These are phyloP conservation scores for Ostrea edulis DNA, from an alignment of 1,140 invertebrate genomes.

Conservation along the genomic window DNA sequence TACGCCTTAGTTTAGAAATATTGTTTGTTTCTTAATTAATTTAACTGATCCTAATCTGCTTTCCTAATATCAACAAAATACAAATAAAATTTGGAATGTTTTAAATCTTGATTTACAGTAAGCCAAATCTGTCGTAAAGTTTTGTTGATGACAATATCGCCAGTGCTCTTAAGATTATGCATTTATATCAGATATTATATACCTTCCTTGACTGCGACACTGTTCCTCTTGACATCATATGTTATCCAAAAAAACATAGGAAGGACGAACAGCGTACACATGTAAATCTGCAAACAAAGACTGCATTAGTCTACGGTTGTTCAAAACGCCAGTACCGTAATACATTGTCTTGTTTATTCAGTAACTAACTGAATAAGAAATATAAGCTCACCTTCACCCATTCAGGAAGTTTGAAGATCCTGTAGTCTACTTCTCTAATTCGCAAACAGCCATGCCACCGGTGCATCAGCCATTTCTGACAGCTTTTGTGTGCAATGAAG, in stretches of 20 bases:
- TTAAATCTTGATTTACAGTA: too few relatives aligned
- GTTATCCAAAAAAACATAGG: slow-evolving; percentile 79
- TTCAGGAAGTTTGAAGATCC: slow-evolving; percentile 70
- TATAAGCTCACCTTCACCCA: slow-evolving; percentile 72
- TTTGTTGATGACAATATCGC: too few relatives aligned
- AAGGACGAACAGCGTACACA: slow-evolving; percentile 77
- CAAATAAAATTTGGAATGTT: too few relatives aligned
- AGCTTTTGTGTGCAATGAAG: slow-evolving; percentile 79
- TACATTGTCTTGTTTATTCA: too few relatives aligned
- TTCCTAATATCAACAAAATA: too few relatives aligned
- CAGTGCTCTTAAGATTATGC: neutral
- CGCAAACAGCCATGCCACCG: slow-evolving; percentile 75
- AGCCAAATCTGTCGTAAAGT: too few relatives aligned
- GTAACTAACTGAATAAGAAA: neutral
- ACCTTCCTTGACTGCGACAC: neutral
- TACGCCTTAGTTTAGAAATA: too few relatives aligned
- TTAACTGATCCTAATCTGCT: too few relatives aligned
- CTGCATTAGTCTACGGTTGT: neutral
- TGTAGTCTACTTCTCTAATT: slow-evolving; percentile 75
- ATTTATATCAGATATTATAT: neutral
- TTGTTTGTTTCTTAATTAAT: too few relatives aligned
- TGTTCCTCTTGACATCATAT: slow-evolving; percentile 60
- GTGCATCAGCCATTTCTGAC: slow-evolving; percentile 78
- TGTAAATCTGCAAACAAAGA: slow-evolving; percentile 68
- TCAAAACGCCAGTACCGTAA: too few relatives aligned